Conservation (phyloP, 1,140 invertebrate genomes). For the Aphaenogaster ashmeadi region DNA sequence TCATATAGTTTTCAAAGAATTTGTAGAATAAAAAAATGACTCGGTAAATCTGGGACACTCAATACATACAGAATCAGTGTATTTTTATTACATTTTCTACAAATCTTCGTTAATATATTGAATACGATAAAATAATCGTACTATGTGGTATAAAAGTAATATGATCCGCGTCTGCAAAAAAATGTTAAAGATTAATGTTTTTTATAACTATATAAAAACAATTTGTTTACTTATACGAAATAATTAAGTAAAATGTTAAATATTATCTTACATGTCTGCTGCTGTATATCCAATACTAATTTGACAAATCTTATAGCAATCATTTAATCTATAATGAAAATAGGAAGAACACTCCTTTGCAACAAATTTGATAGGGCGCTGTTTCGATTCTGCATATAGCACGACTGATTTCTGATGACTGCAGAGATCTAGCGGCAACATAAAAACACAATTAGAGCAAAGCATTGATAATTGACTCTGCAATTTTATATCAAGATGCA, state of each 20-base stretch:
- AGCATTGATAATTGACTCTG: background rate
- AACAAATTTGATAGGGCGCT: constrained; percentile 79
- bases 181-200: background rate
- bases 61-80: background rate
- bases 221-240: background rate
- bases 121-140: background rate
- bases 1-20: no score
- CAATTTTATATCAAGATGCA: background rate
- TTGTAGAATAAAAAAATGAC: no score
- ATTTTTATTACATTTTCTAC: background rate
- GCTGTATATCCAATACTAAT: constrained; percentile 33
- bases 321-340: background rate
- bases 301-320: background rate
- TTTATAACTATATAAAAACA: background rate
- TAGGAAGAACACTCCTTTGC: constrained; percentile 78
- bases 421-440: constrained; percentile 87
- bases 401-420: constrained; percentile 90
- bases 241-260: background rate
- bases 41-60: background rate
- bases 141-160: background rate
- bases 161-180: constrained; percentile 39
- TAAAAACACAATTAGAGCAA: background rate
- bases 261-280: constrained; percentile 50
- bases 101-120: background rate
- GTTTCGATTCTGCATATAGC: constrained; percentile 89